Percentiles rank a stretch among this genome's conserved stretches.
phyloP scores from a whole-genome alignment of 2,888 invertebrate species.

The Gymnocheta viridis region DNA sequence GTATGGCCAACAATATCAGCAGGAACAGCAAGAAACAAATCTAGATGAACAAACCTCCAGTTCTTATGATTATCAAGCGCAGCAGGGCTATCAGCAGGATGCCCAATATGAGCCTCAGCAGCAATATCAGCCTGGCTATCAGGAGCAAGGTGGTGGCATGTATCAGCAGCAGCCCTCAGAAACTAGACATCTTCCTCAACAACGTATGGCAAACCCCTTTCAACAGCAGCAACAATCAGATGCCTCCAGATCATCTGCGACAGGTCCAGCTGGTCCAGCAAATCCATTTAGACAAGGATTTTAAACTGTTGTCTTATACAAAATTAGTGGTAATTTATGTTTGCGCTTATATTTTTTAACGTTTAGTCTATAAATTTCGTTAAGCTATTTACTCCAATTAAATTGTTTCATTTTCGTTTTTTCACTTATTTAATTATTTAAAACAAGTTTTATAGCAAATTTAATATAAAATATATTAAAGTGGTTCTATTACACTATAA shows the following conservation, averaged over 20 bases:
- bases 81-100: slow-evolving; percentile 78
- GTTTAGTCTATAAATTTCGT: slow-evolving; percentile 73
- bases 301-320: slow-evolving; percentile 83
- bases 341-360: slow-evolving; percentile 76
- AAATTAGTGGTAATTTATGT: slow-evolving; percentile 81
- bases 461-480: slow-evolving; percentile 39
- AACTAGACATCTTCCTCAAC: slow-evolving; percentile 82
- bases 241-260: slow-evolving; percentile 73
- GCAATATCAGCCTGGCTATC: slow-evolving; percentile 82
- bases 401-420: background rate
- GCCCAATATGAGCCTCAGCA: slow-evolving; percentile 73
- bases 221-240: slow-evolving; percentile 84
- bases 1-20: slow-evolving; percentile 84
- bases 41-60: slow-evolving; percentile 83
- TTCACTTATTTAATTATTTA: background rate
- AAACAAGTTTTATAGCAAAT: slow-evolving; percentile 20
- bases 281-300: slow-evolving; percentile 94
- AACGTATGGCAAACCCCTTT: slow-evolving; percentile 87
- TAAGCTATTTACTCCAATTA: slow-evolving; percentile 38
- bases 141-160: slow-evolving; percentile 82
- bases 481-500: slow-evolving; percentile 70
- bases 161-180: slow-evolving; percentile 77
- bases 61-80: slow-evolving; percentile 83
- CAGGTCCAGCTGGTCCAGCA: slow-evolving; percentile 81
- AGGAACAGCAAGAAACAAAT: slow-evolving; percentile 85